phyloP scores from a whole-genome alignment of 2,888 invertebrate species.

The Isotomurus palustris region DNA sequence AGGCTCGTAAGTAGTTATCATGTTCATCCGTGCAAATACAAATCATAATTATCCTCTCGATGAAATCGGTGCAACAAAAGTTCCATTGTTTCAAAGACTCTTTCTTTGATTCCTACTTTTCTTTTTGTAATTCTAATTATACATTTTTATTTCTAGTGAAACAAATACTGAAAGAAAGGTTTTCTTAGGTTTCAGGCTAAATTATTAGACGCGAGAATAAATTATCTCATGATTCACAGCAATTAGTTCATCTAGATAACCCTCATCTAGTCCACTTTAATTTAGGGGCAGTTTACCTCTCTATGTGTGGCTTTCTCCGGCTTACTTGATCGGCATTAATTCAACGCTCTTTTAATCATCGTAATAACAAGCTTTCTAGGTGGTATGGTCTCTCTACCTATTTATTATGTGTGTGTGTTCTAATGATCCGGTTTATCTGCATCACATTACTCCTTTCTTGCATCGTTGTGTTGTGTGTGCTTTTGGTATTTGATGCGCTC shows the following conservation, averaged over 20 bases:
- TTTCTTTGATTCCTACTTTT: constrained; percentile 2
- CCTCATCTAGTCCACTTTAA: no score
- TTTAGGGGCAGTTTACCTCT: no score
- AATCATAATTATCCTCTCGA: constrained; percentile 16
- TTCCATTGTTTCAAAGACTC: neutral
- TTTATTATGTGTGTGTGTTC: no score
- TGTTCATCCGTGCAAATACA: constrained; percentile 24
- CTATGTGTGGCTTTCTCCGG: neutral
- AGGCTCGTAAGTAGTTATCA: constrained; percentile 11
- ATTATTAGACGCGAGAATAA: constrained; percentile 9
- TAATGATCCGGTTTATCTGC: no score
- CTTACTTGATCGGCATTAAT: neutral
- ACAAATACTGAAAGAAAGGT: no score
- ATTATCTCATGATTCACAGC: constrained; percentile 4
- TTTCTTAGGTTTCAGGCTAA: neutral
- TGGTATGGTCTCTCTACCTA: no score
- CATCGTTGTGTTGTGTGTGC: no score
- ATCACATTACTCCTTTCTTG: no score
- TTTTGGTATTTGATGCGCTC: no score
- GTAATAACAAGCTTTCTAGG: no score
- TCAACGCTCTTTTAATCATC: neutral
- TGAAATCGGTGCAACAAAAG: constrained; percentile 10
- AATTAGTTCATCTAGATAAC: neutral
- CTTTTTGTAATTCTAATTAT: constrained; percentile 20
- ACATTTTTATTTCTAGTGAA: constrained; percentile 24